Evolutionary conservation across 2,888 invertebrate genomes (phyloP).

Genomic region (Julus scandinavius): DNA sequence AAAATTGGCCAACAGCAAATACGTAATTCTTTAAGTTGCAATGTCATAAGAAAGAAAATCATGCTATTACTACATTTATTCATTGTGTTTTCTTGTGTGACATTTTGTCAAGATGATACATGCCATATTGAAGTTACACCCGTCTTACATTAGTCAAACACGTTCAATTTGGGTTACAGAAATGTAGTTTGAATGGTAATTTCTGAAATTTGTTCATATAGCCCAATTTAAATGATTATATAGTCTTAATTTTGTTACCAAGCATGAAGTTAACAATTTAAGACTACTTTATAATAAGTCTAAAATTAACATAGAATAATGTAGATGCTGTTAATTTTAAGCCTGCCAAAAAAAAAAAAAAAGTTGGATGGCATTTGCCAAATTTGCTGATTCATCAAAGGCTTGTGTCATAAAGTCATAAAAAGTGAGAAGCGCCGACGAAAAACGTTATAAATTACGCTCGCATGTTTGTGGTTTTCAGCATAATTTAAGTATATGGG

Average conservation of each 20-base stretch:
- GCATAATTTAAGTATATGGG: slow-evolving; percentile 32
- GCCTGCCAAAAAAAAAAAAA: background rate
- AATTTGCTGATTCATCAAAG: background rate
- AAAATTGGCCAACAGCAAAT: too few species aligned
- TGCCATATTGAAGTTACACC: too few species aligned
- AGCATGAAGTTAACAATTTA: background rate
- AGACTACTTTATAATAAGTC: background rate
- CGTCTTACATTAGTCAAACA: too few species aligned
- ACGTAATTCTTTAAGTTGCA: too few species aligned
- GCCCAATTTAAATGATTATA: background rate
- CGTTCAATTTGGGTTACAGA: background rate
- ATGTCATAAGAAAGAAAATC: too few species aligned
- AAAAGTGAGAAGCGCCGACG: background rate
- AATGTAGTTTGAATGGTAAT: background rate
- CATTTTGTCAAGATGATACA: too few species aligned
- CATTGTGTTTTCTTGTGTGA: too few species aligned
- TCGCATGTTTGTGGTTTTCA: slow-evolving; percentile 19
- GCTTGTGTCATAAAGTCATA: background rate
- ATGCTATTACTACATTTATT: too few species aligned
- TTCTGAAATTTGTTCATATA: background rate
- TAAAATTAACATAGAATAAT: background rate
- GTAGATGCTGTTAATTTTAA: background rate
- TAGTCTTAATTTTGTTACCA: background rate
- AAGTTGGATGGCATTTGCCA: background rate
- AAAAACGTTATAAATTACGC: slow-evolving; percentile 9